Evolutionary conservation across 2,797 vertebrate genomes (phyloP).

Genomic region (Hoplostethus atlanticus): DNA sequence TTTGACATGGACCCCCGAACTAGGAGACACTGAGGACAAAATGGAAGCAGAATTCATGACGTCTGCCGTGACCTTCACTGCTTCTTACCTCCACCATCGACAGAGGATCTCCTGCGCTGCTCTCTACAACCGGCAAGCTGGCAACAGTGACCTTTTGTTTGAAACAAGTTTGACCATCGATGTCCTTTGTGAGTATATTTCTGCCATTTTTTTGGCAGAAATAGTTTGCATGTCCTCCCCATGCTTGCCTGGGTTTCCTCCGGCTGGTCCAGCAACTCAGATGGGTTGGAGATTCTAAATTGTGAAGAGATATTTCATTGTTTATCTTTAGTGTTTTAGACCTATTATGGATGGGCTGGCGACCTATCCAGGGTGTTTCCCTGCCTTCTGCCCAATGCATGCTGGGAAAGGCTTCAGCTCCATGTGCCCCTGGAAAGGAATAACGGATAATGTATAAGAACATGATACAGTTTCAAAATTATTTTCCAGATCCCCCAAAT

Average conservation of each 20-base stretch:
- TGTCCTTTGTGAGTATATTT: slow-evolving; percentile 72
- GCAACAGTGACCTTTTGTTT: slow-evolving; percentile 41
- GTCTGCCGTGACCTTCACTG: slow-evolving; percentile 71
- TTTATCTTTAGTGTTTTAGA: too few species aligned
- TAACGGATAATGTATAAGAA: neutral
- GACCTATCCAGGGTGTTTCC: too few species aligned
- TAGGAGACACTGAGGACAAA: slow-evolving; percentile 55
- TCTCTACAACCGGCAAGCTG: slow-evolving; percentile 62
- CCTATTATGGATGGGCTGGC: too few species aligned
- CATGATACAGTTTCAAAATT: neutral
- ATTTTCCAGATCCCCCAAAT: slow-evolving; percentile 70
- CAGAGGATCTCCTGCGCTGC: slow-evolving; percentile 63
- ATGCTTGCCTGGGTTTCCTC: too few species aligned
- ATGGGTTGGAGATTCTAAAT: too few species aligned
- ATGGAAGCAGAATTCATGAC: slow-evolving; percentile 8
- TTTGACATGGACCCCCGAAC: slow-evolving; percentile 69
- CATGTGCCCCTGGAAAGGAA: too few species aligned
- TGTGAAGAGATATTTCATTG: too few species aligned
- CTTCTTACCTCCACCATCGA: slow-evolving; percentile 67
- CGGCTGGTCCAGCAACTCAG: too few species aligned
- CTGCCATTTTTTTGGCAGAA: too few species aligned
- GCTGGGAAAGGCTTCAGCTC: too few species aligned
- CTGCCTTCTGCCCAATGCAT: too few species aligned
- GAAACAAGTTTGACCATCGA: slow-evolving; percentile 47
- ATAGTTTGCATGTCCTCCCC: too few species aligned